Percentiles rank a stretch among this genome's conserved stretches.
These are phyloP conservation scores for Lerista edwardsae DNA, from an alignment of 2,797 vertebrate species.

Conservation along the genomic window DNA sequence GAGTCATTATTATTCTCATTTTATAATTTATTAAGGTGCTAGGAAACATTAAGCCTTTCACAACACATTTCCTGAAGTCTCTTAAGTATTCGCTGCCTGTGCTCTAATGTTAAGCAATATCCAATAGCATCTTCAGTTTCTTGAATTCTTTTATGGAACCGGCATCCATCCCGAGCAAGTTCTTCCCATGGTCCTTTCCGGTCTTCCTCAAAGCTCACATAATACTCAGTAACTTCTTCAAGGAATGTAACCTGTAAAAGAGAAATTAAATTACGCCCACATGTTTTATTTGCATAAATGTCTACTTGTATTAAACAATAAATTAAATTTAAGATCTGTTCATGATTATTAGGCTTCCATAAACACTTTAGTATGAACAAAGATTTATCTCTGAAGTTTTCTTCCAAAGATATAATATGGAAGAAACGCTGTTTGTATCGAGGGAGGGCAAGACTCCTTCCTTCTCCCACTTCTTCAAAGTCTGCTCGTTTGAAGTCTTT, in stretches of 20 bases:
- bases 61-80: constrained; percentile 68
- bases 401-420: too few relatives aligned
- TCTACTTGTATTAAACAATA: not conserved
- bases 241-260: constrained; percentile 88
- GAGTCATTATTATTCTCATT: constrained; percentile 5
- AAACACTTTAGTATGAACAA: not conserved
- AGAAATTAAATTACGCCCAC: not conserved
- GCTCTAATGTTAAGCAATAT: constrained; percentile 83
- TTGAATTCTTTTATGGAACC: constrained; percentile 89
- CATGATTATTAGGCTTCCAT: not conserved
- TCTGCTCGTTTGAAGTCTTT: too few relatives aligned
- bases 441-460: too few relatives aligned
- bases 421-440: too few relatives aligned
- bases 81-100: constrained; percentile 76
- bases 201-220: constrained; percentile 87
- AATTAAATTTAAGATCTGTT: too few relatives aligned
- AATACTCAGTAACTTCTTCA: constrained; percentile 91
- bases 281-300: accelerated
- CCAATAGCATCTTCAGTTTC: constrained; percentile 89
- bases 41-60: constrained; percentile 36
- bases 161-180: constrained; percentile 88
- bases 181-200: constrained; percentile 93
- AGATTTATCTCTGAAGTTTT: too few relatives aligned
- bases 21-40: constrained; percentile 44
- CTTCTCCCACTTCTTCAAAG: too few relatives aligned